A percentile compares a stretch with the other conserved stretches of the same genome.
phyloP scores from a whole-genome alignment of 2,797 vertebrate genomes.

The Poecilia wingei region DNA sequence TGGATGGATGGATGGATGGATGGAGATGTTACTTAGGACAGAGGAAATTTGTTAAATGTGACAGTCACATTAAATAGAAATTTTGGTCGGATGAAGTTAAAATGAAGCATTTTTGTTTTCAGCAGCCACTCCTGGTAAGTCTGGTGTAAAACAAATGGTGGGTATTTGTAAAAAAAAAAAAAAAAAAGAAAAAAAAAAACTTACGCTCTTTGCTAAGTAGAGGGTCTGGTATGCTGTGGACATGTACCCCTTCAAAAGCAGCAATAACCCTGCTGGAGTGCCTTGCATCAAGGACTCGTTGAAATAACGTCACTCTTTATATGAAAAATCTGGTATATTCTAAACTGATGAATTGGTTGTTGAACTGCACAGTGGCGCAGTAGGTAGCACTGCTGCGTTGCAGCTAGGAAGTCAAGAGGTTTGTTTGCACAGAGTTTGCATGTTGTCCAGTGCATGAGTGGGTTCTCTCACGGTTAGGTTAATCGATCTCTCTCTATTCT shows the following conservation, averaged over 20 bases:
- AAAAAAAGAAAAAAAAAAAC: not conserved
- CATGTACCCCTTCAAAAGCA: not conserved
- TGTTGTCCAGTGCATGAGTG: no score
- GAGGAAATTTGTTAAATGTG: not conserved
- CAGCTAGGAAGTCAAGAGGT: no score
- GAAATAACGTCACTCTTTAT: not conserved
- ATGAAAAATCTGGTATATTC: not conserved
- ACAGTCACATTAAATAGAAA: not conserved
- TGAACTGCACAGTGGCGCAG: no score
- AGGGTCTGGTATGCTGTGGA: not conserved
- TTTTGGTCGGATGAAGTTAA: not conserved
- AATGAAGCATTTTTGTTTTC: not conserved
- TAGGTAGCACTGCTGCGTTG: no score
- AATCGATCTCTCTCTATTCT: no score
- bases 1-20: no score
- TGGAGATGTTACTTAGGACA: not conserved
- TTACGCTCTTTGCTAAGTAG: not conserved
- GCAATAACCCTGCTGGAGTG: not conserved
- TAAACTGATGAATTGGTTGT: not conserved
- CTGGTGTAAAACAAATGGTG: not conserved
- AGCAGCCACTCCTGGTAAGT: not conserved
- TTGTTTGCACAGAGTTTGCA: no score
- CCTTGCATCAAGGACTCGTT: not conserved
- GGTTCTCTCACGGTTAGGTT: no score
- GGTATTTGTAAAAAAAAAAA: not conserved